These are phyloP conservation scores for Anarhynchus alexandrinus DNA, from an alignment of 2,113 vertebrate genomes.

Conservation along the genomic window DNA sequence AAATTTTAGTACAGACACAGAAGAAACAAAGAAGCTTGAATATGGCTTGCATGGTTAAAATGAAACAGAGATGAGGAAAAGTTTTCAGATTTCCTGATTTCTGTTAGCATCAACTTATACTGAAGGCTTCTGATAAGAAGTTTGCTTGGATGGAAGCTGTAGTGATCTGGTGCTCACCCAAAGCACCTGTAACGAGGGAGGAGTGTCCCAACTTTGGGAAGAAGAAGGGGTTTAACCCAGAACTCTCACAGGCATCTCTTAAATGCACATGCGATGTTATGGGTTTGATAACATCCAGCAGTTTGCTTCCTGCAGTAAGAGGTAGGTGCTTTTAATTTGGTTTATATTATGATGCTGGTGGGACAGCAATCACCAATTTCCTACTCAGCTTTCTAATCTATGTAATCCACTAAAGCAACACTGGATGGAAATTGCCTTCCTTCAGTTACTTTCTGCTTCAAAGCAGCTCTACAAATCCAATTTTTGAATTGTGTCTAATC, in stretches of 20 bases:
- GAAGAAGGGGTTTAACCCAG: not conserved
- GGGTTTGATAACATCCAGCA: not conserved
- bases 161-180: not conserved
- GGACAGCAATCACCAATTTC: not conserved
- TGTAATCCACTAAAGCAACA: not conserved
- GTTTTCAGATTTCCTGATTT: not conserved
- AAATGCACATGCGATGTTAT: not conserved
- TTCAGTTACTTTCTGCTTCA: not conserved
- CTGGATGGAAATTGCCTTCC: not conserved
- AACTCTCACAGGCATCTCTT: accelerated
- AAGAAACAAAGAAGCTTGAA: not conserved
- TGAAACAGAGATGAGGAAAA: not conserved
- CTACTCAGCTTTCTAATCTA: not conserved
- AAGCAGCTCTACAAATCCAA: not conserved
- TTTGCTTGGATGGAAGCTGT: not conserved
- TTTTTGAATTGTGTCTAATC: not conserved
- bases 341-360: not conserved
- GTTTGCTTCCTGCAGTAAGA: not conserved
- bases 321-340: not conserved
- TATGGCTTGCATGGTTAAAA: not conserved
- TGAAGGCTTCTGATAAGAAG: not conserved
- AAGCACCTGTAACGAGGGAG: accelerated
- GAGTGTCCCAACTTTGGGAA: not conserved
- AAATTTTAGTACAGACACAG: not conserved
- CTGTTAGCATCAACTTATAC: not conserved